Conservation (phyloP, 2,113 vertebrate genomes). For the Onychorhynchus coronatus region DNA sequence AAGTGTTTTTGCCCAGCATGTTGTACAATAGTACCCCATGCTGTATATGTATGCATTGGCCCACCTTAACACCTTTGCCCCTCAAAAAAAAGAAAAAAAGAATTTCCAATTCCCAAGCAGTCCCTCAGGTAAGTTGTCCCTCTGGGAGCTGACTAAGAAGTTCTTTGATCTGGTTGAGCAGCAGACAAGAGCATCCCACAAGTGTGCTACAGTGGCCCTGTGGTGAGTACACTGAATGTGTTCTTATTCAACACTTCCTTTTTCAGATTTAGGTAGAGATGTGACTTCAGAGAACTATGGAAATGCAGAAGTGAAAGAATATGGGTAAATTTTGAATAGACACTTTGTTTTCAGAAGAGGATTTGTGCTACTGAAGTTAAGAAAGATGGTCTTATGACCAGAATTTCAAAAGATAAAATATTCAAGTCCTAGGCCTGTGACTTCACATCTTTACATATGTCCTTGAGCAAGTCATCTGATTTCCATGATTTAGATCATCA, state of each 20-base stretch:
- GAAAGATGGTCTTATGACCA: neutral
- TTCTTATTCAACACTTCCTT: neutral
- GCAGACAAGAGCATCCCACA: neutral
- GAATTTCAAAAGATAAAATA: neutral
- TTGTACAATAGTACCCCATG: rapidly evolving
- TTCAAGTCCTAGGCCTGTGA: neutral
- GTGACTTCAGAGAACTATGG: neutral
- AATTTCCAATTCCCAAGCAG: neutral
- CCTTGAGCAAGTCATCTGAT: neutral
- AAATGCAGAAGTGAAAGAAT: neutral
- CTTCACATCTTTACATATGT: neutral
- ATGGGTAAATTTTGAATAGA: neutral
- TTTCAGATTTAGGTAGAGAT: neutral
- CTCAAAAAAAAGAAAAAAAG: neutral
- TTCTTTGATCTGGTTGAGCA: neutral
- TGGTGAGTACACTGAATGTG: rapidly evolving
- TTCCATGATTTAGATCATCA: rapidly evolving
- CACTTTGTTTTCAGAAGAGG: neutral
- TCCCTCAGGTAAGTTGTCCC: neutral
- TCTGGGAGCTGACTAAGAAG: neutral
- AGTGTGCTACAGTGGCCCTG: neutral
- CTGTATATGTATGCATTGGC: neutral
- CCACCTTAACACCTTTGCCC: rapidly evolving
- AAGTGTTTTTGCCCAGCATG: neutral
- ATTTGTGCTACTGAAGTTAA: neutral